These are phyloP conservation scores for Onthophagus taurus DNA, from an alignment of 1,140 invertebrate species.

Conservation along the genomic window DNA sequence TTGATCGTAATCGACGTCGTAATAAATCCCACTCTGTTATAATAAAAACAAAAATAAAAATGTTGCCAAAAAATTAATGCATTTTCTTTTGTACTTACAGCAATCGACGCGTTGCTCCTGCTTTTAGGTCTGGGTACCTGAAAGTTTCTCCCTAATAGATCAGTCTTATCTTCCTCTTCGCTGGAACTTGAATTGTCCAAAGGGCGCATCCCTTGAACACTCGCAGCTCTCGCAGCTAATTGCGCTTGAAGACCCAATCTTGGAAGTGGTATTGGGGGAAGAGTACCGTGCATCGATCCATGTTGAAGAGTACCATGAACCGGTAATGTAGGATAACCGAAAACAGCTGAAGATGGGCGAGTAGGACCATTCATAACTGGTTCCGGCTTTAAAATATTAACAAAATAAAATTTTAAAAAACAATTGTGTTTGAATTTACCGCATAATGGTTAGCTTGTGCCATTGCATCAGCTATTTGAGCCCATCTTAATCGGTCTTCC, in stretches of 20 bases:
- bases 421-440: slow-evolving; percentile 38
- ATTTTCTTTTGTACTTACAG: slow-evolving; percentile 41
- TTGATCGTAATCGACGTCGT: slow-evolving; percentile 76
- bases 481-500: slow-evolving; percentile 71
- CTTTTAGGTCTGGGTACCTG: slow-evolving; percentile 72
- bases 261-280: slow-evolving; percentile 65
- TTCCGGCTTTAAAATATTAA: slow-evolving; percentile 44
- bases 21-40: slow-evolving; percentile 82
- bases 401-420: background rate
- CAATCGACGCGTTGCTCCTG: slow-evolving; percentile 55
- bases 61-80: background rate
- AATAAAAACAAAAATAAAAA: slow-evolving; percentile 21
- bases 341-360: slow-evolving; percentile 72
- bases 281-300: slow-evolving; percentile 46
- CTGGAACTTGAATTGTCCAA: slow-evolving; percentile 53
- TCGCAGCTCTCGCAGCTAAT: slow-evolving; percentile 38
- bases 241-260: slow-evolving; percentile 44
- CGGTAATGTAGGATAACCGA: slow-evolving; percentile 55
- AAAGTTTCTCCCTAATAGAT: slow-evolving; percentile 56
- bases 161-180: slow-evolving; percentile 60
- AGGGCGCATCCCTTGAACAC: slow-evolving; percentile 38
- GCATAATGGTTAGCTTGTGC: slow-evolving; percentile 74
- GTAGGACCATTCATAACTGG: slow-evolving; percentile 56
- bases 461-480: slow-evolving; percentile 76
- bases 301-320: slow-evolving; percentile 36